Percentiles rank a stretch among this genome's conserved stretches.
Conservation (phyloP, 2,888 invertebrate genomes). For the Melinaea menophilus region DNA sequence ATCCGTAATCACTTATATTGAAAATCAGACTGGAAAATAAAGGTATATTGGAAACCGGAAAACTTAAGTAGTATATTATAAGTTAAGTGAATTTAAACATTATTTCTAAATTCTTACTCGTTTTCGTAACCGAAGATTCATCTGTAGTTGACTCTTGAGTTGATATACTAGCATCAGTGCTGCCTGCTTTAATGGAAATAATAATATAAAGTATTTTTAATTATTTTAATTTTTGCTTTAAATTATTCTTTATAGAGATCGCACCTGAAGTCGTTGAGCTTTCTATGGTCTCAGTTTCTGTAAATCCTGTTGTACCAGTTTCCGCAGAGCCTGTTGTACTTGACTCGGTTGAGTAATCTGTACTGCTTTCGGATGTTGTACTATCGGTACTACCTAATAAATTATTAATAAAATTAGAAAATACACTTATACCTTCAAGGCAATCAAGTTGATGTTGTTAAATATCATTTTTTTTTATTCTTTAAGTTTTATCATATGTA, state of each 20-base stretch:
- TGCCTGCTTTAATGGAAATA: neutral
- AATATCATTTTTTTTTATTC: too few species aligned
- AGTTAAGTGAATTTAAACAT: slow-evolving; percentile 10
- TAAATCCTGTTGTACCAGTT: slow-evolving; percentile 16
- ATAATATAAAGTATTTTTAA: neutral
- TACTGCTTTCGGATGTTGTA: slow-evolving; percentile 1
- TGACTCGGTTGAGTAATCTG: slow-evolving; percentile 7
- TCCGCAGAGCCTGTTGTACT: slow-evolving; percentile 16
- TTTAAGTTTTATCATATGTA: too few species aligned
- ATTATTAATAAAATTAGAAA: neutral
- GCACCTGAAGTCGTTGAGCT: neutral
- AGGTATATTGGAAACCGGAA: slow-evolving; percentile 22
- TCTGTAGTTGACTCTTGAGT: slow-evolving; percentile 18
- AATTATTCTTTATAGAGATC: neutral
- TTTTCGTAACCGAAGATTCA: slow-evolving; percentile 26
- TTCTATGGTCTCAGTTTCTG: slow-evolving; percentile 14
- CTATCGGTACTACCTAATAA: neutral
- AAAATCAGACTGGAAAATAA: too few species aligned
- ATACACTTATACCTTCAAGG: too few species aligned
- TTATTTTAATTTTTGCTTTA: neutral
- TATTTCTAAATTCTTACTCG: slow-evolving; percentile 12
- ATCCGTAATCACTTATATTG: too few species aligned
- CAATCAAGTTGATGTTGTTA: too few species aligned
- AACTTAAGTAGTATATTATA: slow-evolving; percentile 4
- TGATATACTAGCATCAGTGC: slow-evolving; percentile 13